phyloP scores from a whole-genome alignment of 2,888 invertebrate genomes.

The Drosophila peninsularis region DNA sequence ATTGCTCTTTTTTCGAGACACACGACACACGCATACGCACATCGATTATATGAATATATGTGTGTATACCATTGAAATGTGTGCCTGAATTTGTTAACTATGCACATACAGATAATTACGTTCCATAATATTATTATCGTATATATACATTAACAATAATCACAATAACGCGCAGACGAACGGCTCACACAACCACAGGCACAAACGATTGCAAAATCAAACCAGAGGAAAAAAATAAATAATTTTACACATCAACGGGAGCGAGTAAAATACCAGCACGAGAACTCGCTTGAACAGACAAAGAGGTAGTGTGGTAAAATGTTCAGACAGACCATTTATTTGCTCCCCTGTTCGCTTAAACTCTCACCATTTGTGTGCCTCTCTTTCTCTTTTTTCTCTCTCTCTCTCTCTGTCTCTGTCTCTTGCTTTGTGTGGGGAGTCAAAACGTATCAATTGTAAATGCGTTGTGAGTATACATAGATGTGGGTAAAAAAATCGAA shows the following conservation, averaged over 20 bases:
- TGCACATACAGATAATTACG: slow-evolving; percentile 30
- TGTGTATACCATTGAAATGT: slow-evolving; percentile 71
- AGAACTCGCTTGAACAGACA: slow-evolving; percentile 69
- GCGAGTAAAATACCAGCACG: slow-evolving; percentile 61
- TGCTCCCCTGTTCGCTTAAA: slow-evolving; percentile 50
- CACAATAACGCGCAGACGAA: slow-evolving; percentile 31
- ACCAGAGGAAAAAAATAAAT: slow-evolving; percentile 59
- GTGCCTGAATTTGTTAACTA: slow-evolving; percentile 54
- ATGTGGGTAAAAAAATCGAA: slow-evolving; percentile 70
- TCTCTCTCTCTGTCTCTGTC: slow-evolving; percentile 32
- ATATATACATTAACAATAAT: slow-evolving; percentile 37
- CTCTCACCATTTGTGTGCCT: slow-evolving; percentile 42
- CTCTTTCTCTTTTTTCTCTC: slow-evolving; percentile 24
- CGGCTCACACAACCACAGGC: slow-evolving; percentile 12
- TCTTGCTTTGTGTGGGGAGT: slow-evolving; percentile 38
- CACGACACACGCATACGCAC: slow-evolving; percentile 46
- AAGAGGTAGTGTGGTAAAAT: slow-evolving; percentile 73
- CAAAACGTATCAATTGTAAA: slow-evolving; percentile 57
- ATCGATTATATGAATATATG: slow-evolving; percentile 77
- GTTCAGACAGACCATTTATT: slow-evolving; percentile 55
- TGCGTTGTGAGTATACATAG: slow-evolving; percentile 71
- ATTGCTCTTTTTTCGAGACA: slow-evolving; percentile 64
- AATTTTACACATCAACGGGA: slow-evolving; percentile 64
- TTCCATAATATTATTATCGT: slow-evolving; percentile 24
- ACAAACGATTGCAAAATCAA: slow-evolving; percentile 51